Evolutionary conservation across 2,888 invertebrate genomes (phyloP).

Genomic region (Sympetrum striolatum): DNA sequence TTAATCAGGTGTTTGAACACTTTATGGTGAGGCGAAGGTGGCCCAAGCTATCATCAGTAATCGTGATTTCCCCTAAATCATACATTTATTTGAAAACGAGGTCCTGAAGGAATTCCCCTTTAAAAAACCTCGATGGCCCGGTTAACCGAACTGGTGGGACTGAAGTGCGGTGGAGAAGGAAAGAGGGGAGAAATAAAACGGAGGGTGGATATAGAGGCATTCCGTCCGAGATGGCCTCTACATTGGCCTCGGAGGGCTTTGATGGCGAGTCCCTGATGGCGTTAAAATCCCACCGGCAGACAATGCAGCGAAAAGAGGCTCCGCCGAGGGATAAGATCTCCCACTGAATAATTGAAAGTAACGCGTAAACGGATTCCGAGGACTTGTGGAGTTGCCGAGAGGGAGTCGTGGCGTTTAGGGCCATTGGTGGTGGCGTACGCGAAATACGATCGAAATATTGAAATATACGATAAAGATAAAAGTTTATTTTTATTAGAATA

Average conservation of each 20-base stretch:
- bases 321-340: not conserved
- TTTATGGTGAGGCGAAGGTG: too few species aligned
- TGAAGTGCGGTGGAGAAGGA: not conserved
- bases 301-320: not conserved
- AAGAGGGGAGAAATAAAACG: not conserved
- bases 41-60: too few species aligned
- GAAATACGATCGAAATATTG: not conserved
- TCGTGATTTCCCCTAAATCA: too few species aligned
- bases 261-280: not conserved
- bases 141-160: not conserved
- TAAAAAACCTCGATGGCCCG: too few species aligned
- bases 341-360: constrained; percentile 31
- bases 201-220: not conserved
- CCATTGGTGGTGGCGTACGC: too few species aligned
- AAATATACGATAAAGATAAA: too few species aligned
- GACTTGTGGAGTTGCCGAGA: not conserved
- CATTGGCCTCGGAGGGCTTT: not conserved
- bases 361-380: constrained; percentile 15
- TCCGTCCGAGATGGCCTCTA: not conserved
- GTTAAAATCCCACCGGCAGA: not conserved
- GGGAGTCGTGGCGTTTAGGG: too few species aligned
- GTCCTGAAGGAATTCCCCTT: not conserved
- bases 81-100: too few species aligned
- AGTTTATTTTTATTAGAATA: too few species aligned
- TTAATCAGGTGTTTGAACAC: too few species aligned